These are phyloP conservation scores for Polydrusus pterygomalis DNA, from an alignment of 2,888 invertebrate species.

Conservation along the genomic window DNA sequence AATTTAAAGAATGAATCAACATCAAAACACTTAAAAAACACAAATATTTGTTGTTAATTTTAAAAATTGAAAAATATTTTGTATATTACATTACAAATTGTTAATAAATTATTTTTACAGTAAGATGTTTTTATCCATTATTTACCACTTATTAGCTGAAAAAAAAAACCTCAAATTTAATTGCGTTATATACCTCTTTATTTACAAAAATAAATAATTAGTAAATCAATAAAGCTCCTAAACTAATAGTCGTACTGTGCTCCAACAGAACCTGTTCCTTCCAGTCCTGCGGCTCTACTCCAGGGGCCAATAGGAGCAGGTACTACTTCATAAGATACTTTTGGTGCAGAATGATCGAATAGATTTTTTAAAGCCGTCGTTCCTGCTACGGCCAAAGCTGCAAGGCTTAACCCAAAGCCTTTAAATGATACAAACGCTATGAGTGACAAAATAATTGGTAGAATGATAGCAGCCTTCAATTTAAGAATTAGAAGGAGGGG, in stretches of 20 bases:
- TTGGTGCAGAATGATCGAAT: constrained; percentile 64
- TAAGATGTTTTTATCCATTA: too few relatives aligned
- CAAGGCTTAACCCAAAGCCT: constrained; percentile 77
- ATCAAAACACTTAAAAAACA: too few relatives aligned
- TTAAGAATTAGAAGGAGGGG: constrained; percentile 79
- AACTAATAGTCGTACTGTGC: constrained; percentile 27
- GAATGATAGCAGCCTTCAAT: constrained; percentile 77
- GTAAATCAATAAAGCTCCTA: neutral
- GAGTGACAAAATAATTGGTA: constrained; percentile 77
- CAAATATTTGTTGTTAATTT: too few relatives aligned
- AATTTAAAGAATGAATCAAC: too few relatives aligned
- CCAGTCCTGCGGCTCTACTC: constrained; percentile 59
- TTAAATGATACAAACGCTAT: constrained; percentile 80
- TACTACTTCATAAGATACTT: constrained; percentile 69
- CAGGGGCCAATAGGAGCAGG: constrained; percentile 67
- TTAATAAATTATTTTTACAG: too few relatives aligned
- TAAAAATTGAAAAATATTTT: too few relatives aligned
- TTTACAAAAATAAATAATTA: constrained; percentile 2
- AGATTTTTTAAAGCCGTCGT: constrained; percentile 68
- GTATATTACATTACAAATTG: too few relatives aligned
- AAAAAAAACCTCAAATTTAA: neutral
- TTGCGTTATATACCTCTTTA: neutral
- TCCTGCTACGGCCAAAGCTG: constrained; percentile 78
- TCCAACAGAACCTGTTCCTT: neutral
- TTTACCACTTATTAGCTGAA: too few relatives aligned